phyloP scores from a whole-genome alignment of 2,888 invertebrate genomes.

The Entomobrya proxima region DNA sequence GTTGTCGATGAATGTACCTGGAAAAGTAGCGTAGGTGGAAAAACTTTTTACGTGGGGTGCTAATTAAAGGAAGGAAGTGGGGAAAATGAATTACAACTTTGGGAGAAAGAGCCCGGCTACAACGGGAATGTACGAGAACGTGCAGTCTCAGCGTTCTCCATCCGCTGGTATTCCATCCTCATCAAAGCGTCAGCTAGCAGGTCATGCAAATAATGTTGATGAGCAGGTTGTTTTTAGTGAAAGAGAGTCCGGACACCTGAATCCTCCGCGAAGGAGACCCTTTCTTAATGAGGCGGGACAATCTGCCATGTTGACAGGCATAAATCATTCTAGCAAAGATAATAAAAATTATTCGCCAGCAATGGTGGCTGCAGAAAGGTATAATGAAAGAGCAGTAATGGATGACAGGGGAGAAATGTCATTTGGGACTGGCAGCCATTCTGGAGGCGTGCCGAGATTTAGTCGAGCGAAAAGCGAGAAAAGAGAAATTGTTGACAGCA shows the following conservation, averaged over 20 bases:
- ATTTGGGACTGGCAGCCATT: slow-evolving; percentile 35
- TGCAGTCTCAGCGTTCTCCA: slow-evolving; percentile 42
- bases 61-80: slow-evolving; percentile 39
- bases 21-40: background rate
- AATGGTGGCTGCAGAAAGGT: background rate
- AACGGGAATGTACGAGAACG: slow-evolving; percentile 61
- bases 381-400: slow-evolving; percentile 25
- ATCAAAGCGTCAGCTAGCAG: slow-evolving; percentile 23
- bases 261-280: slow-evolving; percentile 38
- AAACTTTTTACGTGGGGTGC: slow-evolving; percentile 23
- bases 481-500: slow-evolving; percentile 69
- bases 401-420: slow-evolving; percentile 44
- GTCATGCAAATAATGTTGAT: slow-evolving; percentile 8
- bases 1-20: background rate
- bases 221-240: background rate
- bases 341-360: slow-evolving; percentile 22
- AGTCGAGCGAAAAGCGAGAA: slow-evolving; percentile 71
- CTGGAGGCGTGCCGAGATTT: slow-evolving; percentile 61
- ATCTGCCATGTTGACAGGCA: slow-evolving; percentile 46
- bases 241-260: slow-evolving; percentile 15
- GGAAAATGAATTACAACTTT: slow-evolving; percentile 61
- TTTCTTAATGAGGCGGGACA: slow-evolving; percentile 61
- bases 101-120: slow-evolving; percentile 13
- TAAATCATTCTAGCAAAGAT: slow-evolving; percentile 56
- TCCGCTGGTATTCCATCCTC: background rate